Conservation (phyloP, 2,888 invertebrate genomes). For the Mythimna vitellina region DNA sequence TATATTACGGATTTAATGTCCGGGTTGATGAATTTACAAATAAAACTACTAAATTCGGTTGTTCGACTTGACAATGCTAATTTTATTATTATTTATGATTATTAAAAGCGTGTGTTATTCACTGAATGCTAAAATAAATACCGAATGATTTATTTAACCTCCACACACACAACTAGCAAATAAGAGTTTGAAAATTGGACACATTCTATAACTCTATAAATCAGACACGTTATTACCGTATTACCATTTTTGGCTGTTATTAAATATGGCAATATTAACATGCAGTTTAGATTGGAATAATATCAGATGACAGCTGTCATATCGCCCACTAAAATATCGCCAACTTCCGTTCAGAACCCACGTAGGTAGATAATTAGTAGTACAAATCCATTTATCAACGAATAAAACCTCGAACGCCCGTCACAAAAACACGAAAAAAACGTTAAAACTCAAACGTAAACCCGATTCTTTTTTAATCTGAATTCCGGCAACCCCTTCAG, state of each 20-base stretch:
- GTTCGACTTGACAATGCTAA: neutral
- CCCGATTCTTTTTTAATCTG: constrained; percentile 74
- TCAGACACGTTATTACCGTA: constrained; percentile 27
- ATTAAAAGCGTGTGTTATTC: neutral
- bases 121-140: neutral
- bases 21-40: neutral
- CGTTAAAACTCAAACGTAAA: constrained; percentile 39
- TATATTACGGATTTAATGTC: neutral
- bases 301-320: constrained; percentile 47
- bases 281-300: constrained; percentile 29
- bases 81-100: neutral
- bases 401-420: neutral
- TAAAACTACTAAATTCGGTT: neutral
- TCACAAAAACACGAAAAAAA: constrained; percentile 30
- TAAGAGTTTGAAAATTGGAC: constrained; percentile 6
- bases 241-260: constrained; percentile 46
- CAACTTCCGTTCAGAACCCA: constrained; percentile 32
- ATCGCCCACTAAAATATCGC: constrained; percentile 46
- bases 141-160: neutral
- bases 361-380: constrained; percentile 45
- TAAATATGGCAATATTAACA: constrained; percentile 33
- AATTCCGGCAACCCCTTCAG: constrained; percentile 72
- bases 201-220: constrained; percentile 19
- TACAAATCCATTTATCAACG: constrained; percentile 13
- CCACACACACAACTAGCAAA: neutral